A percentile compares a stretch with the other conserved stretches of the same genome.
Evolutionary conservation across 2,888 invertebrate genomes (phyloP).

Genomic region (Cephalotes varians): DNA sequence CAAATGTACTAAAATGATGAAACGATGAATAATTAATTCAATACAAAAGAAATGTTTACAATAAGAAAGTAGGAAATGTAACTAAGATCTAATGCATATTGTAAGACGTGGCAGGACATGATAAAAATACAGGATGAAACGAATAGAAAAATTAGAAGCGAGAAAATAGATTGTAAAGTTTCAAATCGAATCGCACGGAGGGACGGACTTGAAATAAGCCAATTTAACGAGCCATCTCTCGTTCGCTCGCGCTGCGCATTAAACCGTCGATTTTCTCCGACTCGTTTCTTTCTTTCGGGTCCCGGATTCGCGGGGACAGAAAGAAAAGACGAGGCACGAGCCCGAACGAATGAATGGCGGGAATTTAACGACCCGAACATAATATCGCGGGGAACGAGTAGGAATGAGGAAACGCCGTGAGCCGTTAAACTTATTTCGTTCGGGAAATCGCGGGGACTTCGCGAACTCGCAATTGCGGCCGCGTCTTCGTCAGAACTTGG

Average conservation of each 20-base stretch:
- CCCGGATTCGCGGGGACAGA: constrained; percentile 13
- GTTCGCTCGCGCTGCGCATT: constrained; percentile 25
- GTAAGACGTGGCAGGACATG: not conserved
- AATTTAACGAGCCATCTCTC: constrained; percentile 43
- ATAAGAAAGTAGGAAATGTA: not conserved
- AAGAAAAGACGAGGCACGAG: constrained; percentile 33
- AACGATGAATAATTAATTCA: too few species aligned
- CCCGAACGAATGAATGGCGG: constrained; percentile 37
- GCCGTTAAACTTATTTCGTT: constrained; percentile 69
- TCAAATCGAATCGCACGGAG: constrained; percentile 10
- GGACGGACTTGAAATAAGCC: not conserved
- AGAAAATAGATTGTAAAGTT: constrained; percentile 40
- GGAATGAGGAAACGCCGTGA: constrained; percentile 72
- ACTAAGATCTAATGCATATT: not conserved
- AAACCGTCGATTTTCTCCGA: constrained; percentile 44
- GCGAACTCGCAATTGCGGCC: constrained; percentile 6
- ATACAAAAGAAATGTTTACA: not conserved
- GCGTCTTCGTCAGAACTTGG: not conserved
- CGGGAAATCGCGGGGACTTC: constrained; percentile 49
- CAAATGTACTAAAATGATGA: too few species aligned
- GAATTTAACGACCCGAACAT: constrained; percentile 69
- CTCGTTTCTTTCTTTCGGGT: constrained; percentile 44
- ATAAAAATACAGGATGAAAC: constrained; percentile 19
- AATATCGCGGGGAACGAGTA: constrained; percentile 71
- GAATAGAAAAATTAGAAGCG: not conserved